A percentile compares a stretch with the other conserved stretches of the same genome.
Conservation (phyloP, 2,888 invertebrate genomes). For the Agriotes lineatus region DNA sequence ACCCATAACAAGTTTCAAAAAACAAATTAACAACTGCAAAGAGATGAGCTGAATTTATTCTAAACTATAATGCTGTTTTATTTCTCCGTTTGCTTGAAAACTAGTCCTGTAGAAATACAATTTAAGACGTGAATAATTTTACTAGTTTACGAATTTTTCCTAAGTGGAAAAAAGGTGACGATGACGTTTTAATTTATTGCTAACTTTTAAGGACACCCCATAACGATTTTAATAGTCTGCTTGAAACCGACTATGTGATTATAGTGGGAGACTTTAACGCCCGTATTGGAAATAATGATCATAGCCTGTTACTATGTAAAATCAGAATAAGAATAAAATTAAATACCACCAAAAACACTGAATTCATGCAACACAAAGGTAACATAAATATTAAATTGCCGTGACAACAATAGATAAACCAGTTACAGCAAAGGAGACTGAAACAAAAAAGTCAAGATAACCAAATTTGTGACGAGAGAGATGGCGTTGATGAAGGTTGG, state of each 20-base stretch:
- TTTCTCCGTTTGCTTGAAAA: neutral
- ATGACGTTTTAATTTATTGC: neutral
- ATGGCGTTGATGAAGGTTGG: neutral
- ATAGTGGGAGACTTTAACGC: too few species aligned
- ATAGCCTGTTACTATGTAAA: too few species aligned
- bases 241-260: too few species aligned
- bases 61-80: too few species aligned
- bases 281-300: too few species aligned
- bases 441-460: neutral
- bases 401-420: neutral
- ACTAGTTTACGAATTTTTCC: neutral
- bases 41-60: neutral
- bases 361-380: too few species aligned
- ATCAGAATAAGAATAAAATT: too few species aligned
- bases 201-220: neutral
- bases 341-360: too few species aligned
- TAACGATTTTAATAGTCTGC: neutral
- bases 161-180: neutral
- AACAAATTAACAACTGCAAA: neutral
- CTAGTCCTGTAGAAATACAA: neutral
- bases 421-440: neutral
- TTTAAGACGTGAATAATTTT: neutral
- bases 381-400: neutral
- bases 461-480: neutral
- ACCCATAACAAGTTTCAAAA: neutral